phyloP scores from a whole-genome alignment of 2,113 vertebrate genomes.

The Datnioides undecimradiatus region DNA sequence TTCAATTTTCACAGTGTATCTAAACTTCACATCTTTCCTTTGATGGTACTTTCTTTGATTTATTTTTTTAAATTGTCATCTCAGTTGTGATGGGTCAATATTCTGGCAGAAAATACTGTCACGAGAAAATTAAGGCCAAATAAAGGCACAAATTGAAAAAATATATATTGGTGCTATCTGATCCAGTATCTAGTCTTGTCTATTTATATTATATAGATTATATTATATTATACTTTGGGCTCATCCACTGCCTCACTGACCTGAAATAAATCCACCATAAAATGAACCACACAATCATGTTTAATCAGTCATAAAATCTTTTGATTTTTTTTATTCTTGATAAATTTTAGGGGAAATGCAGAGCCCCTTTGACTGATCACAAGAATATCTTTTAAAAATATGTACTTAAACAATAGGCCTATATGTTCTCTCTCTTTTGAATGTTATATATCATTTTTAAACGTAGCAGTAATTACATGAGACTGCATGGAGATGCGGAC shows the following conservation, averaged over 20 bases:
- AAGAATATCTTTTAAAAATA: constrained; percentile 48
- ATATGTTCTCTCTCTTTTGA: constrained; percentile 53
- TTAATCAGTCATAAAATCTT: constrained; percentile 44
- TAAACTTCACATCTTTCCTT: constrained; percentile 17
- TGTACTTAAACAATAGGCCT: constrained; percentile 43
- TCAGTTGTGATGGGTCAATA: constrained; percentile 39
- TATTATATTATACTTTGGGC: constrained; percentile 53
- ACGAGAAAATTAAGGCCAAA: constrained; percentile 44
- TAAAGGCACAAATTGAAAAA: constrained; percentile 48
- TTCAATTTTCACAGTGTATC: constrained; percentile 42
- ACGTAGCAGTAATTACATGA: constrained; percentile 56
- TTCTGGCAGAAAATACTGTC: constrained; percentile 62
- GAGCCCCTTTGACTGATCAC: constrained; percentile 51
- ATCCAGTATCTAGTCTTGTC: constrained; percentile 35
- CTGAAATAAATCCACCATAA: constrained; percentile 61
- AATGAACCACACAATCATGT: constrained; percentile 62
- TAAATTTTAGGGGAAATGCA: constrained; percentile 45
- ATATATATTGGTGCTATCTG: constrained; percentile 17
- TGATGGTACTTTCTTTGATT: constrained; percentile 14
- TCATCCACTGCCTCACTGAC: constrained; percentile 64
- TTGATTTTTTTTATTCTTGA: constrained; percentile 56
- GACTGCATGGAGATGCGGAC: constrained; percentile 53
- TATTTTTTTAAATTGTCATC: constrained; percentile 22
- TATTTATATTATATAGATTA: constrained; percentile 56
- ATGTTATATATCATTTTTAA: constrained; percentile 44